Evolutionary conservation across 2,113 vertebrate species (phyloP), one percentile per base, ranked within the genome.

Genomic region (Felis chaus): DNA sequence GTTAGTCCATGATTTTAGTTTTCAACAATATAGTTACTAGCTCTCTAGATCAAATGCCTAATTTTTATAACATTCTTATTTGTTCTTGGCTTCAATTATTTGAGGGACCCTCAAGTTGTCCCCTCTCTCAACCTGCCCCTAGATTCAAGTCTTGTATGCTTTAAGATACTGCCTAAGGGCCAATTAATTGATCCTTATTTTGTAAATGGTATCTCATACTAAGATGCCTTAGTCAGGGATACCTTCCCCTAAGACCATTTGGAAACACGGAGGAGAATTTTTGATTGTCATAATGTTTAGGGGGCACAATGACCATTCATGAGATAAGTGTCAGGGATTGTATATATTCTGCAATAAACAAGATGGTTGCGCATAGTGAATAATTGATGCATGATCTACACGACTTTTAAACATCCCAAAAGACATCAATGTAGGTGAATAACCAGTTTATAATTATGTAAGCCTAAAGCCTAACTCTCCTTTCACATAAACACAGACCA

Each of bases 391-490:
- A 4, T 71, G 65, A 76, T 57, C 69, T 39, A 12, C 16, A 50
- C 4, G 23, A 36, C 63, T 74, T 87, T 73, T 57, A 83, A 80
- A 94, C 55, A 27, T 39, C 63, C 48, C 55, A 63, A 65, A 61
- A 95, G 82, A 91, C 81, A 94, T 93, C 41, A 25, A 0, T 68
- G 36, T 39, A 76, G 27, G 66, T 53, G 15, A 84, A 85, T 96
- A 95, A 66, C 2, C 76, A 93, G 57, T 88, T 96, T 89, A 71
- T 55, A 88, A 82, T 74, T 13, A 89, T 68, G 39, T 73, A 94
- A 79, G 53, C 85, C 91, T 96, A 90, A 74, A 81, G 16, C 7
- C 33, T n/a, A 83, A 93, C 83, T 96, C 55, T 53, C 5, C 55
- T 84, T 95, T 92, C 79, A 1, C 68, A 92, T 65, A 87, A 94